Evolutionary conservation across 2,888 invertebrate genomes (phyloP).

Genomic region (Leptogaster cylindrica): DNA sequence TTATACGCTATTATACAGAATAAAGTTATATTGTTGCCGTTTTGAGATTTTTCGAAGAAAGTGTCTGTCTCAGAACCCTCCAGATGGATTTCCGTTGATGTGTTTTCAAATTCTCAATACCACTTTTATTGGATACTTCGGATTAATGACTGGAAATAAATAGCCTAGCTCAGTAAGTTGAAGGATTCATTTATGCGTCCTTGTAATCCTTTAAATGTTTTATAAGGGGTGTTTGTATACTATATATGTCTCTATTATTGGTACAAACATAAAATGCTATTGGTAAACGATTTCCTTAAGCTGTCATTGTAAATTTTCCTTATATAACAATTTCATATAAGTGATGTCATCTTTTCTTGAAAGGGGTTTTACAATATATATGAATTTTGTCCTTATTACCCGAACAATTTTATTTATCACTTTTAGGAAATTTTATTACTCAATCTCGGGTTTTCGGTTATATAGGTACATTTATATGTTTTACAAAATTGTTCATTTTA

Average conservation of each 20-base stretch:
- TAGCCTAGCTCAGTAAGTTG: neutral
- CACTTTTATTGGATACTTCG: constrained; percentile 25
- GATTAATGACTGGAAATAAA: constrained; percentile 19
- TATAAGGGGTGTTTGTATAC: neutral
- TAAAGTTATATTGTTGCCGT: constrained; percentile 17
- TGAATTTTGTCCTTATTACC: neutral
- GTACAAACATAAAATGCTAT: neutral
- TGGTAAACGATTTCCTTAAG: neutral
- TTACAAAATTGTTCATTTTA: no score
- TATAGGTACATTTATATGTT: no score
- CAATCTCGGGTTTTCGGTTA: no score
- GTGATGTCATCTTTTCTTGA: neutral
- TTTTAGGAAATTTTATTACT: no score
- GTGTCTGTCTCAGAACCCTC: neutral
- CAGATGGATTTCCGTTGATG: constrained; percentile 4
- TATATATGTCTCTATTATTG: neutral
- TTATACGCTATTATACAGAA: neutral
- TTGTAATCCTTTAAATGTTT: constrained; percentile 2
- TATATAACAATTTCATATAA: neutral
- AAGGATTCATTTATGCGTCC: neutral
- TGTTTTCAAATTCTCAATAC: constrained; percentile 12
- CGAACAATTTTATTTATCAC: no score
- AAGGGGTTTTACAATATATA: neutral
- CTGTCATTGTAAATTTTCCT: neutral
- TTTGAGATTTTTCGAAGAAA: neutral